Conservation (phyloP, 2,113 vertebrate genomes). For the Chionomys nivalis region DNA sequence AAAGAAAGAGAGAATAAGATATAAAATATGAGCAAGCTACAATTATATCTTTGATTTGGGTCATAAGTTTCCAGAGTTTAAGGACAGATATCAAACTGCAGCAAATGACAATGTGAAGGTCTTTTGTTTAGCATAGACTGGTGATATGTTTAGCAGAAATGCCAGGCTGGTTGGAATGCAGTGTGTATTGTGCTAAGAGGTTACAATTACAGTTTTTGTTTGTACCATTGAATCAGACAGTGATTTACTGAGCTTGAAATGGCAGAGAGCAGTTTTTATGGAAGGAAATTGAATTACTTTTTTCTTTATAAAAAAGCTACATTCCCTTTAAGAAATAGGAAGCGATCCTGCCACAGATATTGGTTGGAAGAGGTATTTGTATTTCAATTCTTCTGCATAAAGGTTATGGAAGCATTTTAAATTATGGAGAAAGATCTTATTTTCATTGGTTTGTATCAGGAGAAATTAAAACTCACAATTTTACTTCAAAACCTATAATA, state of each 20-base stretch:
- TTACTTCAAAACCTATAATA: background rate
- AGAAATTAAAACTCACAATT: background rate
- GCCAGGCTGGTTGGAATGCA: background rate
- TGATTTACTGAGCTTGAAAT: background rate
- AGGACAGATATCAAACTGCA: background rate
- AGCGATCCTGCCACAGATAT: background rate
- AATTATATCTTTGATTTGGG: background rate
- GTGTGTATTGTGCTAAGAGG: background rate
- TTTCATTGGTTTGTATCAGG: background rate
- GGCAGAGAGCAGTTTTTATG: background rate
- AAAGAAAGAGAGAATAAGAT: background rate
- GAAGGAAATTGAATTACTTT: background rate
- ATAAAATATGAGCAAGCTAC: background rate
- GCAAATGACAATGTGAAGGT: background rate
- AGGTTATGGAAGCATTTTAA: background rate
- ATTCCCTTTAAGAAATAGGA: background rate
- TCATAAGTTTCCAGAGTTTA: background rate
- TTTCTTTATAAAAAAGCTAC: background rate
- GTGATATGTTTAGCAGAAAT: background rate
- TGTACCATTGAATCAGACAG: background rate
- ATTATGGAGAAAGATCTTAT: background rate
- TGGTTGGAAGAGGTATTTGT: background rate
- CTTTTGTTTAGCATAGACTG: background rate
- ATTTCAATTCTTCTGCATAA: background rate
- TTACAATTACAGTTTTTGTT: background rate